Evolutionary conservation across 1,140 invertebrate species (phyloP).

Genomic region (Drosophila kepulauana): DNA sequence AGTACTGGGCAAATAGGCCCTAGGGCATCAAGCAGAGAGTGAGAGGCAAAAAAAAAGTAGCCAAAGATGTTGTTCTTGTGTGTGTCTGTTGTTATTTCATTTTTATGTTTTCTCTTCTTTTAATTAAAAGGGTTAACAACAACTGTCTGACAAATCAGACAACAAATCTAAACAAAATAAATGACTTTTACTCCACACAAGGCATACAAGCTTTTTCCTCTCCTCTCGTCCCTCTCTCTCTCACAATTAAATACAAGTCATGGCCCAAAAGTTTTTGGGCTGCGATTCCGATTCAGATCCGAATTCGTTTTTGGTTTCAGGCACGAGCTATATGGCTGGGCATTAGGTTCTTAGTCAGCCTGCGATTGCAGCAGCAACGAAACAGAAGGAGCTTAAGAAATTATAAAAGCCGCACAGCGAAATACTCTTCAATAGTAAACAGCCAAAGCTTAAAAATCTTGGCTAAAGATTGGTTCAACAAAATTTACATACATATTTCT

Average conservation of each 20-base stretch:
- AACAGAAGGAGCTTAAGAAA: not conserved
- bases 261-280: constrained; percentile 48
- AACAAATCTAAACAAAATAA: constrained; percentile 76
- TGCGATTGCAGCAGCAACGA: constrained; percentile 2
- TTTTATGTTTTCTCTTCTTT: constrained; percentile 62
- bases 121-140: constrained; percentile 71
- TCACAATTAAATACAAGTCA: constrained; percentile 66
- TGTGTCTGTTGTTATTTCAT: constrained; percentile 42
- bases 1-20: constrained; percentile 65
- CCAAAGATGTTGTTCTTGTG: constrained; percentile 28
- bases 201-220: constrained; percentile 51
- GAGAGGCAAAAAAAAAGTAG: constrained; percentile 30
- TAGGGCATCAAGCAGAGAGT: constrained; percentile 25
- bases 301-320: not conserved
- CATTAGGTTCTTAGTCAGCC: constrained; percentile 23
- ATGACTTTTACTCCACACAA: constrained; percentile 72
- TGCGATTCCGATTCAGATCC: not conserved
- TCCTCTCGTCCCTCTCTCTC: not conserved
- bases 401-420: not conserved
- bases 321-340: not conserved
- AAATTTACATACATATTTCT: too few species aligned
- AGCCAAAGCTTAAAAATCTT: too few species aligned
- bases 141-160: constrained; percentile 62
- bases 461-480: too few species aligned
- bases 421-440: not conserved